Percentiles rank a stretch among this genome's conserved stretches.
Conservation (phyloP, 2,113 vertebrate genomes). For the Austrofundulus limnaeus region DNA sequence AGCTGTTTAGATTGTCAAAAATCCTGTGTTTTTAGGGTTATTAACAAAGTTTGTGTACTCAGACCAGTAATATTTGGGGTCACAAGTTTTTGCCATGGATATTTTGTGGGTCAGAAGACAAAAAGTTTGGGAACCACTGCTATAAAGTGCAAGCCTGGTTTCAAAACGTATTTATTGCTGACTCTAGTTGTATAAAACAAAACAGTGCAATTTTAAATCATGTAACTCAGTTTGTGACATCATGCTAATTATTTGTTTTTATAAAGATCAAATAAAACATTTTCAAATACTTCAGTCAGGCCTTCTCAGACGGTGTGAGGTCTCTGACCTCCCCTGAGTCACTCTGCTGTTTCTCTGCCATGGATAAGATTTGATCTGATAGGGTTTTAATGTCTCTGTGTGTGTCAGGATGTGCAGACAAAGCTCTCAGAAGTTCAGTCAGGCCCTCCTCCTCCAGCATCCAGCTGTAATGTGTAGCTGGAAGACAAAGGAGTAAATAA, state of each 20-base stretch:
- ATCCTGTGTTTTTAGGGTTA: too few species aligned
- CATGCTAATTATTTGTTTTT: not conserved
- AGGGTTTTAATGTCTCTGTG: slow-evolving; percentile 84
- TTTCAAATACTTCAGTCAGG: slow-evolving; percentile 12
- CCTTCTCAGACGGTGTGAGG: slow-evolving; percentile 3
- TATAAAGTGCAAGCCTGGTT: not conserved
- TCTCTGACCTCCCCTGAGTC: slow-evolving; percentile 40
- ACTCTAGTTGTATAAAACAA: not conserved
- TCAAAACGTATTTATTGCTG: not conserved
- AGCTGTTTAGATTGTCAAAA: too few species aligned
- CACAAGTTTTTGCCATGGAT: too few species aligned
- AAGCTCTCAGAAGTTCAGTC: slow-evolving; percentile 83
- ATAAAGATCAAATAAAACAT: not conserved
- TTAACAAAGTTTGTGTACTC: too few species aligned
- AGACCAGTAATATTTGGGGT: too few species aligned
- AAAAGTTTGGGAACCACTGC: too few species aligned
- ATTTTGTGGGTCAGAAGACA: too few species aligned
- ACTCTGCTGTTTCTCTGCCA: slow-evolving; percentile 81
- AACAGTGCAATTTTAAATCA: not conserved
- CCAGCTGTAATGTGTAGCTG: slow-evolving; percentile 87
- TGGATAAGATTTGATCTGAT: slow-evolving; percentile 82
- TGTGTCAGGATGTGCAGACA: slow-evolving; percentile 84
- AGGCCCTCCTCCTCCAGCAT: slow-evolving; percentile 90
- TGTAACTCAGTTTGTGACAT: not conserved
- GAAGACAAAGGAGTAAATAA: not conserved